These are phyloP conservation scores for Pachyseris speciosa DNA, from an alignment of 64 coral and sea anemone genomes.

Conservation along the genomic window DNA sequence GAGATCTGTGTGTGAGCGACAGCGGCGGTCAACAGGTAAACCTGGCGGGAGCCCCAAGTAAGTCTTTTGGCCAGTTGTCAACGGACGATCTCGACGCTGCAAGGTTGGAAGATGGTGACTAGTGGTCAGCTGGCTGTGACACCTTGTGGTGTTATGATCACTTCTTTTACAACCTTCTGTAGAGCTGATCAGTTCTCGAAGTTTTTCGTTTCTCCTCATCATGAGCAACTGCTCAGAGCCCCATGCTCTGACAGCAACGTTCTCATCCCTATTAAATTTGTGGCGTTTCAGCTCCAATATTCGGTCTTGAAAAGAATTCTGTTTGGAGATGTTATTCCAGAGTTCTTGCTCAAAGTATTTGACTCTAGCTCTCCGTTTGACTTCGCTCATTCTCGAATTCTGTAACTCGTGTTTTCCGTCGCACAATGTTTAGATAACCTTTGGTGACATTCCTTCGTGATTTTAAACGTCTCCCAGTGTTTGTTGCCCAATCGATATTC, in stretches of 20 bases:
- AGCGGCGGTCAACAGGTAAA: not conserved
- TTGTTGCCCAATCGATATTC: not conserved
- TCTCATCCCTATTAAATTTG: constrained; percentile 7
- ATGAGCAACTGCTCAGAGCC: constrained; percentile 15
- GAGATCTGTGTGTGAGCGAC: not conserved
- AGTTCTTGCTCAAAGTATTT: constrained; percentile 1
- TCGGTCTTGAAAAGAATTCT: constrained; percentile 39
- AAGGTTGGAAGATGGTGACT: constrained; percentile 1
- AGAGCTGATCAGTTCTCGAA: not conserved
- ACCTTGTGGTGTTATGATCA: not conserved
- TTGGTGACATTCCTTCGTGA: not conserved
- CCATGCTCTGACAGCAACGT: not conserved
- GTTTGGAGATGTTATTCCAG: constrained; percentile 41
- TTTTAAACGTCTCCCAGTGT: not conserved
- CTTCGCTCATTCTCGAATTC: constrained; percentile 10
- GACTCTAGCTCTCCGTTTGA: not conserved
- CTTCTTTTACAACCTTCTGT: not conserved
- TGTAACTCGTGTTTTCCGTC: not conserved
- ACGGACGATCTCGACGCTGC: not conserved
- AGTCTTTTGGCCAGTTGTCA: not conserved
- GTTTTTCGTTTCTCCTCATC: constrained; percentile 11
- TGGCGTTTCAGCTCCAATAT: not conserved
- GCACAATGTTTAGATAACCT: not conserved
- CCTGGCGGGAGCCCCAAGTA: not conserved
- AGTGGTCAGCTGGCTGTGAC: not conserved